Percentiles rank a stretch among this genome's conserved stretches.
Evolutionary conservation across 2,113 vertebrate genomes (phyloP).

Genomic region (Sylvietta virens): DNA sequence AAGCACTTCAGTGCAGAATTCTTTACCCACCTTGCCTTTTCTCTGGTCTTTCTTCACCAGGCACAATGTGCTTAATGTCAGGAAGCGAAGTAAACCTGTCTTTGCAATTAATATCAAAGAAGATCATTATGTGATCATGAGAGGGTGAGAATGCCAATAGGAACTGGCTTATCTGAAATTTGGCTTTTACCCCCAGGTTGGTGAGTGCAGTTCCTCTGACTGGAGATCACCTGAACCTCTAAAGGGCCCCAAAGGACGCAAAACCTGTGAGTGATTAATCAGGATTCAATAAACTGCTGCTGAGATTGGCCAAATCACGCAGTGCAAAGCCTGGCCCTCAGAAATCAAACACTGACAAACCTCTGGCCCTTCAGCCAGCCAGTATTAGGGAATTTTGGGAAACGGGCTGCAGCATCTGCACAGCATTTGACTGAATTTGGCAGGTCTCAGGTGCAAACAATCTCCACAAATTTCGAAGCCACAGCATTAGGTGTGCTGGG

Average conservation of each 20-base stretch:
- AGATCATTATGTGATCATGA: accelerated
- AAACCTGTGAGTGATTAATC: background rate
- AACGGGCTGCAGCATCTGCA: background rate
- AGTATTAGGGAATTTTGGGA: accelerated
- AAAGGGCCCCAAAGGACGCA: background rate
- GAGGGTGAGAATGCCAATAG: background rate
- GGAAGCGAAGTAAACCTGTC: background rate
- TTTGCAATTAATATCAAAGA: background rate
- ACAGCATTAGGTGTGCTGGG: background rate
- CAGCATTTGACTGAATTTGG: accelerated
- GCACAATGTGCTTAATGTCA: accelerated
- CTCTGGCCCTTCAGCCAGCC: background rate
- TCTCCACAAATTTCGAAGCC: background rate
- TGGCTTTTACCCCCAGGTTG: background rate
- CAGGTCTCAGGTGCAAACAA: background rate
- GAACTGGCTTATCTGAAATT: background rate
- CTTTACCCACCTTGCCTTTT: background rate
- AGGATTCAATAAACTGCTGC: background rate
- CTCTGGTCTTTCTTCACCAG: background rate
- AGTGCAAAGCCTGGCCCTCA: background rate
- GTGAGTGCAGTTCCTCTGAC: background rate
- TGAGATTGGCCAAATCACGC: background rate
- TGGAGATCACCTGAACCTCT: background rate
- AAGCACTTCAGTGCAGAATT: background rate
- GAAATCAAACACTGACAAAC: background rate